phyloP scores from a whole-genome alignment of 2,797 vertebrate genomes.

The Sylvia borin region DNA sequence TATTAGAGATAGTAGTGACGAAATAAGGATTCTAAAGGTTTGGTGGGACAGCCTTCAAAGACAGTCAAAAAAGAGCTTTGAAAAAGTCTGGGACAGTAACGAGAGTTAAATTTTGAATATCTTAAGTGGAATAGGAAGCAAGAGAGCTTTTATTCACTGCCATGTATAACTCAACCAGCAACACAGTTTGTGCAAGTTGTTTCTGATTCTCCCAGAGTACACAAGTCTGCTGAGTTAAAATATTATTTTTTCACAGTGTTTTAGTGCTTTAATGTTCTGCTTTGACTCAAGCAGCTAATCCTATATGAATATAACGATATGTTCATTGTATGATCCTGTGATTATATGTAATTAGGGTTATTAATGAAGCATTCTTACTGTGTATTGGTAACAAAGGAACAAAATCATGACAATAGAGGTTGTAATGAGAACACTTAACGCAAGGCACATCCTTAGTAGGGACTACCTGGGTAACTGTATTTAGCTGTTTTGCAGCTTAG shows the following conservation, averaged over 20 bases:
- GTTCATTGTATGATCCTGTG: not conserved
- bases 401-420: not conserved
- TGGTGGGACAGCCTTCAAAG: not conserved
- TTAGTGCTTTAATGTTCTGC: not conserved
- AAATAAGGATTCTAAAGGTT: not conserved
- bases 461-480: not conserved
- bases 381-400: not conserved
- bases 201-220: not conserved
- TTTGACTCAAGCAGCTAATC: not conserved
- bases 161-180: not conserved
- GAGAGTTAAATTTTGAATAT: not conserved
- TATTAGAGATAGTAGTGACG: not conserved
- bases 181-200: not conserved
- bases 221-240: not conserved
- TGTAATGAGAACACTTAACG: not conserved
- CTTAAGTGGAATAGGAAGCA: not conserved
- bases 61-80: not conserved
- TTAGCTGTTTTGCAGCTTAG: conserved; percentile 29
- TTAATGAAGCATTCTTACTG: not conserved
- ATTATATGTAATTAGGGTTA: not conserved
- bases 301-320: not conserved
- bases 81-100: not conserved
- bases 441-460: not conserved
- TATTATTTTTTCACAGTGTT: not conserved
- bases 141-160: not conserved